Conservation (phyloP, 2,888 invertebrate genomes). For the Helobdella robusta region DNA sequence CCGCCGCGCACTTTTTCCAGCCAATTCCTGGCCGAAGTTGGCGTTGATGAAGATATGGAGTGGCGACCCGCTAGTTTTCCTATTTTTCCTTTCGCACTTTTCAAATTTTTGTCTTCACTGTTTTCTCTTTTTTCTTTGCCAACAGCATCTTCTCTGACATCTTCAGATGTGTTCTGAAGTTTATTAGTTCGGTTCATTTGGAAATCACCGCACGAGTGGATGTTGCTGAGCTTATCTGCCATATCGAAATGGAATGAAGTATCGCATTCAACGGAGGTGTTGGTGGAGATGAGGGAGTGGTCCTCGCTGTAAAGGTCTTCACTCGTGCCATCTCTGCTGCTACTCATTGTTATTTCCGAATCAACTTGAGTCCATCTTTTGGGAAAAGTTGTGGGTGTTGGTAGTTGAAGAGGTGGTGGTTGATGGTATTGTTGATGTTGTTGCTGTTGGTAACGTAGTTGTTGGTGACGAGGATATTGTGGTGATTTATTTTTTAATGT, state of each 20-base stretch:
- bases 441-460: not conserved
- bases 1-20: not conserved
- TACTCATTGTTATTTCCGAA: not conserved
- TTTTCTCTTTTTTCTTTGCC: no score
- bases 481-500: not conserved
- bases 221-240: not conserved
- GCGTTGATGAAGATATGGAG: not conserved
- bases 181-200: not conserved
- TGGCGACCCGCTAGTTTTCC: not conserved
- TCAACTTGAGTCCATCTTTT: not conserved
- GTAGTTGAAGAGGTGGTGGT: not conserved
- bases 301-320: conserved; percentile 10
- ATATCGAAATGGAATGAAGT: no score
- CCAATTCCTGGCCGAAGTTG: not conserved
- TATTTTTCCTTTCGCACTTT: not conserved
- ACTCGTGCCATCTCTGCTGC: not conserved
- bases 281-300: conserved; percentile 5
- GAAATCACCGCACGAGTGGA: not conserved
- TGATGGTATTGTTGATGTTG: not conserved
- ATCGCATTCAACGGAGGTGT: conserved; percentile 6
- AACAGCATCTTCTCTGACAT: not conserved
- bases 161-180: no score
- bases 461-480: not conserved
- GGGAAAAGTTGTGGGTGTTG: not conserved
- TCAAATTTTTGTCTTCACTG: not conserved